Evolutionary conservation across 2,888 invertebrate species (phyloP), one percentile per base, ranked within the genome.

Genomic region (Drosophila basisetae): DNA sequence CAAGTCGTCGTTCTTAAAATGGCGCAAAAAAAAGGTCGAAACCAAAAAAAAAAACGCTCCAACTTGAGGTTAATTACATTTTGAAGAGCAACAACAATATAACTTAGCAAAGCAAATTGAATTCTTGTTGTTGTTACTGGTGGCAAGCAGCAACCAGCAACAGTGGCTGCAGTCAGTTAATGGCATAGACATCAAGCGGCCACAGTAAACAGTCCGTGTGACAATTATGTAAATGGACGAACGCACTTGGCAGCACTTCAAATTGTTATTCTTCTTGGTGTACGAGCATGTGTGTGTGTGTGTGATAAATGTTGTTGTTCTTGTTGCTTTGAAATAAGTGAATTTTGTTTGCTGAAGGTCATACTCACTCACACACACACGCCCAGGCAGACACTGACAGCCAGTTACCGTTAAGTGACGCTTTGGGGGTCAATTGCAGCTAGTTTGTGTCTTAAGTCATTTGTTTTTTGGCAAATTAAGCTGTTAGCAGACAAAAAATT

Each of bases 211-310:
- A 86, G 74, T 76, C 84, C 81, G 87, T 88, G 87, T 89, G 89
- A 88, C 87, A 88, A 88, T 88, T 90, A 88, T 88, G 84, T 90
- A 90, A 88, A 88, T 88, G 83, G 76, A 73, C 54, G 60, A 80
- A 72, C 74, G 83, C 88, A 90, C 85, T 84, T 84, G 75, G 59
- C 71, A 55, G 68, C 73, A 53, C 68, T 61, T 64, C 16, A 33
- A n/a, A 33, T 54, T 67, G 28, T 28, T 56, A 28, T 33, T 50
- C 33, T 43, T 59, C 33, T 30, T 18, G 7, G 50, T 50, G 50
- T 28, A 5, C 69, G 55, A 76, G 77, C n/a, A 10, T n/a, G 39
- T 31, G 69, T 61, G 28, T 59, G 35, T 61, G 59, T 78, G 35
- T 35, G 39, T 65, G 56, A 65, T 60, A 50, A 58, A 65, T 67